A percentile compares a stretch with the other conserved stretches of the same genome.
phyloP scores from a whole-genome alignment of 2,113 vertebrate genomes.

The Pelobates fuscus region DNA sequence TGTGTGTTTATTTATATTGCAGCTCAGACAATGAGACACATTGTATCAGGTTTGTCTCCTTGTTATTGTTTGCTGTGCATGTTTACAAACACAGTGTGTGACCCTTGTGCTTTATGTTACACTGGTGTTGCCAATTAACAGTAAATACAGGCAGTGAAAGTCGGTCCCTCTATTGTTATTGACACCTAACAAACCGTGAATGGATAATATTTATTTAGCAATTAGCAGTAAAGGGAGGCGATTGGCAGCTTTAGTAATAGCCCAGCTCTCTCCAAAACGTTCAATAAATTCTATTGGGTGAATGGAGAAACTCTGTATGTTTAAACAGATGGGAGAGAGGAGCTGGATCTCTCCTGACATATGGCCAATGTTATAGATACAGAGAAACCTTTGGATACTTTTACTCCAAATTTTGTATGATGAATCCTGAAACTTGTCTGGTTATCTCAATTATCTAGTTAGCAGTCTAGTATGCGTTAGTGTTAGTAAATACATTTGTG shows the following conservation, averaged over 20 bases:
- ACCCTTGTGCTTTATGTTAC: too few relatives aligned
- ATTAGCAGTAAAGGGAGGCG: constrained; percentile 1
- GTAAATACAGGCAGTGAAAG: not conserved
- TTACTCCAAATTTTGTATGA: too few relatives aligned
- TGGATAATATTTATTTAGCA: constrained; percentile 17
- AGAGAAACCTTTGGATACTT: not conserved
- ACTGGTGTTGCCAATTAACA: not conserved
- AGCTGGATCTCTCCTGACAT: constrained; percentile 43
- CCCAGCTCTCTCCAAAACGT: not conserved
- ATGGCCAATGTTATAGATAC: constrained; percentile 41
- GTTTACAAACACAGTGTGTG: too few relatives aligned
- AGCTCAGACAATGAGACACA: too few relatives aligned
- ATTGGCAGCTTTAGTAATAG: constrained; percentile 11
- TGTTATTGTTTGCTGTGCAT: too few relatives aligned
- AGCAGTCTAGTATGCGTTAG: too few relatives aligned
- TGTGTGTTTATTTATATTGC: too few relatives aligned
- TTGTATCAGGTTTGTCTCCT: too few relatives aligned
- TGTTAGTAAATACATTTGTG: too few relatives aligned
- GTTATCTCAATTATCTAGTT: too few relatives aligned
- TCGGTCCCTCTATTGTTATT: not conserved
- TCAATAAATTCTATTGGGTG: constrained; percentile 12
- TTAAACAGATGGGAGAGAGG: constrained; percentile 50
- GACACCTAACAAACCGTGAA: not conserved
- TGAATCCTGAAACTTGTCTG: too few relatives aligned
- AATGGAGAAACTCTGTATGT: constrained; percentile 1